Percentiles rank a stretch among this genome's conserved stretches.
Evolutionary conservation across 2,113 vertebrate genomes (phyloP).

Genomic region (Nibea coibor): DNA sequence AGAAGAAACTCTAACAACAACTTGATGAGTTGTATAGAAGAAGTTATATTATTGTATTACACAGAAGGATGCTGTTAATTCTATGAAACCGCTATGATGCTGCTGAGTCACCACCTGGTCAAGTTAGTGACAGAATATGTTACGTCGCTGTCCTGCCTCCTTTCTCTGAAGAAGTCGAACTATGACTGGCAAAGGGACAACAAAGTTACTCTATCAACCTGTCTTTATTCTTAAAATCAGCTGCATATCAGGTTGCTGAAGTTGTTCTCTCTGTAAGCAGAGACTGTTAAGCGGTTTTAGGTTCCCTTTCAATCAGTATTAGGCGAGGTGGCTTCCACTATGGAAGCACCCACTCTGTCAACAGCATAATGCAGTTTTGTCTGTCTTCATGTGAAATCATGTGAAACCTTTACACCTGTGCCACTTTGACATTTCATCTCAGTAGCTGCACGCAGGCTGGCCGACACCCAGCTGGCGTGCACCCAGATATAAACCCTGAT

Average conservation of each 20-base stretch:
- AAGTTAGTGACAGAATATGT: constrained; percentile 24
- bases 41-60: constrained; percentile 36
- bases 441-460: constrained; percentile 21
- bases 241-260: constrained; percentile 42
- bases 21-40: constrained; percentile 25
- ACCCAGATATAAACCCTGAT: constrained; percentile 15
- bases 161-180: neutral
- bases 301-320: constrained; percentile 55
- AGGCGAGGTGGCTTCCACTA: constrained; percentile 5
- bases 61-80: constrained; percentile 26
- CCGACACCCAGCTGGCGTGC: constrained; percentile 2
- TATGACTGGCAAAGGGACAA: neutral
- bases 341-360: constrained; percentile 15
- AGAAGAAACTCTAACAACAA: neutral
- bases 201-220: neutral
- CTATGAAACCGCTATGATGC: constrained; percentile 24
- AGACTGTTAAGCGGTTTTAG: constrained; percentile 25
- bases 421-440: constrained; percentile 27
- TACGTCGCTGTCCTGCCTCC: constrained; percentile 6
- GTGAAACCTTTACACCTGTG: constrained; percentile 28
- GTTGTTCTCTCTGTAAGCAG: constrained; percentile 28
- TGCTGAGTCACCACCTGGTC: constrained; percentile 1
- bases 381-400: constrained; percentile 33
- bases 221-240: constrained; percentile 31
- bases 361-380: constrained; percentile 16